Evolutionary conservation across 2,888 invertebrate species (phyloP).

Genomic region (Thymelicus sylvestris): DNA sequence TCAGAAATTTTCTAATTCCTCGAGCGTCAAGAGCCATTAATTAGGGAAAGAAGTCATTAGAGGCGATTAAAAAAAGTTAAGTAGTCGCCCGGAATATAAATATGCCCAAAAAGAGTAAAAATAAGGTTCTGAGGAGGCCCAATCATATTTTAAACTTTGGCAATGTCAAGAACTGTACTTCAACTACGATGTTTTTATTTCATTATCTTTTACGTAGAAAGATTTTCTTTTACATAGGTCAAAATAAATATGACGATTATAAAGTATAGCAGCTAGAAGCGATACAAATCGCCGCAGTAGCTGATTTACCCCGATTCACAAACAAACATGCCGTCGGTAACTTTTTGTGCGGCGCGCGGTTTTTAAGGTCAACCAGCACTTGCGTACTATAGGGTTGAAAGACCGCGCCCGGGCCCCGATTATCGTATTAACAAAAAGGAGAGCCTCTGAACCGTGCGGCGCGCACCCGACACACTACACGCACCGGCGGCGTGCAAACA

Average conservation of each 20-base stretch:
- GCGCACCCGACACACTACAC: slow-evolving; percentile 53
- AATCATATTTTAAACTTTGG: slow-evolving; percentile 20
- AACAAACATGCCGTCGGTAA: slow-evolving; percentile 58
- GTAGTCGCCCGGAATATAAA: slow-evolving; percentile 65
- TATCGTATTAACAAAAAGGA: slow-evolving; percentile 59
- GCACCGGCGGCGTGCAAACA: slow-evolving; percentile 51
- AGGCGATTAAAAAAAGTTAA: slow-evolving; percentile 72
- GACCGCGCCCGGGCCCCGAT: slow-evolving; percentile 73
- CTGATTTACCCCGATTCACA: slow-evolving; percentile 17
- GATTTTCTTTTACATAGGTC: too few species aligned
- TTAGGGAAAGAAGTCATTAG: slow-evolving; percentile 75
- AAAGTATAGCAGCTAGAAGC: background rate
- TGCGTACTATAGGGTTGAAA: slow-evolving; percentile 67
- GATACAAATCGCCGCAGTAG: background rate
- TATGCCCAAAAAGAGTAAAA: slow-evolving; percentile 51
- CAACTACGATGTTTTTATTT: background rate
- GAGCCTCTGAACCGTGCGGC: slow-evolving; percentile 48
- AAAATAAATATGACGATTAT: too few species aligned
- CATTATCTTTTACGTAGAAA: too few species aligned
- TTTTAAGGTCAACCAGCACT: slow-evolving; percentile 77
- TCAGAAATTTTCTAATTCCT: slow-evolving; percentile 63
- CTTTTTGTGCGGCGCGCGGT: slow-evolving; percentile 49
- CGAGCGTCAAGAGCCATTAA: slow-evolving; percentile 72
- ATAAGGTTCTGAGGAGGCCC: slow-evolving; percentile 3
- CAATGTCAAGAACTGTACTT: background rate